These are phyloP conservation scores for Ormia ochracea DNA, from an alignment of 2,888 invertebrate genomes.

Conservation along the genomic window DNA sequence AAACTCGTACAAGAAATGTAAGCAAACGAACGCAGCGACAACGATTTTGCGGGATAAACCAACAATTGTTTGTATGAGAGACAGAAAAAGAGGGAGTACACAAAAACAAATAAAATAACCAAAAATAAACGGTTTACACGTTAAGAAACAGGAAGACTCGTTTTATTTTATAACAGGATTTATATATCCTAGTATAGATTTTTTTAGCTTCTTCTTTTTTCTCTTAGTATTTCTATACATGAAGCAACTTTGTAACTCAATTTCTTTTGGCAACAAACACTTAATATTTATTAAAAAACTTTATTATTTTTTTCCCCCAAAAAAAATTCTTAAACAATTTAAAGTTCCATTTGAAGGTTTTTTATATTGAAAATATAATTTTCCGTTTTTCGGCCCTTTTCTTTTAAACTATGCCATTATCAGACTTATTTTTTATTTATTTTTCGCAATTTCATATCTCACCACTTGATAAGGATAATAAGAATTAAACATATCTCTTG, in stretches of 20 bases:
- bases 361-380: too few species aligned
- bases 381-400: too few species aligned
- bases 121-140: conserved; percentile 57
- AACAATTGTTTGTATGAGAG: conserved; percentile 18
- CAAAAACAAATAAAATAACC: conserved; percentile 44
- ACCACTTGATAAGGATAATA: too few species aligned
- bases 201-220: conserved; percentile 55
- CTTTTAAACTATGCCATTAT: too few species aligned
- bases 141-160: conserved; percentile 60
- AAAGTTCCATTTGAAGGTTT: too few species aligned
- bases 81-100: conserved; percentile 45
- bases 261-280: not conserved
- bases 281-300: not conserved
- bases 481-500: too few species aligned
- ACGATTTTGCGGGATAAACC: not conserved
- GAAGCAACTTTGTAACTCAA: not conserved
- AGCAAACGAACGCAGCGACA: not conserved
- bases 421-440: too few species aligned
- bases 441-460: too few species aligned
- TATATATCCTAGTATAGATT: conserved; percentile 61
- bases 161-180: conserved; percentile 62
- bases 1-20: conserved; percentile 22
- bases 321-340: too few species aligned
- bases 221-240: conserved; percentile 28
- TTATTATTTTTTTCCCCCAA: not conserved